These are phyloP conservation scores for Spilarctia lutea DNA, from an alignment of 2,888 invertebrate species.

Conservation along the genomic window DNA sequence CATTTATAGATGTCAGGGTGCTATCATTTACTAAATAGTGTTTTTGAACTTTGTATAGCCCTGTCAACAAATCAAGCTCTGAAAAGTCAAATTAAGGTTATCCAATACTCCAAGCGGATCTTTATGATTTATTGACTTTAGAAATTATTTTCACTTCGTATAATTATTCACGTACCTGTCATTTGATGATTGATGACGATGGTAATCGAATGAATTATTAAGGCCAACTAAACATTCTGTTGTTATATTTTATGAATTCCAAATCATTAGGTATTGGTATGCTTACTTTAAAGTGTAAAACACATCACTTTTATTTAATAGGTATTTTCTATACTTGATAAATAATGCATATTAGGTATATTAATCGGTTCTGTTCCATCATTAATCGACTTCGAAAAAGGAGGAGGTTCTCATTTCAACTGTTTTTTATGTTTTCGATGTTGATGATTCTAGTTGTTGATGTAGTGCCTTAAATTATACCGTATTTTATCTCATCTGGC, in stretches of 20 bases:
- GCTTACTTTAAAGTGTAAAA: not conserved
- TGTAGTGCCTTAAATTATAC: too few relatives aligned
- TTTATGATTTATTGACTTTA: constrained; percentile 39
- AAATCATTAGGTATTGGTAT: not conserved
- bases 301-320: not conserved
- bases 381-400: too few relatives aligned
- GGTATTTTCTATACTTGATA: not conserved
- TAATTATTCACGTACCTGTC: constrained; percentile 32
- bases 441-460: too few relatives aligned
- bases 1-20: not conserved
- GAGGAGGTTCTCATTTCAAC: too few relatives aligned
- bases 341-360: not conserved
- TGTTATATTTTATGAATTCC: not conserved
- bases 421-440: too few relatives aligned
- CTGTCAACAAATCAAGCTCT: constrained; percentile 16
- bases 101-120: constrained; percentile 20
- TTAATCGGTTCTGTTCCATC: not conserved
- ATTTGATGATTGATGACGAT: constrained; percentile 31
- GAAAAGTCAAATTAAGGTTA: constrained; percentile 29
- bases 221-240: constrained; percentile 4
- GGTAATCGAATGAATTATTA: constrained; percentile 16
- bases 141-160: constrained; percentile 32
- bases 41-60: not conserved
- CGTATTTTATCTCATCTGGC: too few relatives aligned
- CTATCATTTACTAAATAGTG: not conserved